Evolutionary conservation across 92 coral and sea anemone genomes (phyloP).

Genomic region (Anthopleura xanthogrammica): DNA sequence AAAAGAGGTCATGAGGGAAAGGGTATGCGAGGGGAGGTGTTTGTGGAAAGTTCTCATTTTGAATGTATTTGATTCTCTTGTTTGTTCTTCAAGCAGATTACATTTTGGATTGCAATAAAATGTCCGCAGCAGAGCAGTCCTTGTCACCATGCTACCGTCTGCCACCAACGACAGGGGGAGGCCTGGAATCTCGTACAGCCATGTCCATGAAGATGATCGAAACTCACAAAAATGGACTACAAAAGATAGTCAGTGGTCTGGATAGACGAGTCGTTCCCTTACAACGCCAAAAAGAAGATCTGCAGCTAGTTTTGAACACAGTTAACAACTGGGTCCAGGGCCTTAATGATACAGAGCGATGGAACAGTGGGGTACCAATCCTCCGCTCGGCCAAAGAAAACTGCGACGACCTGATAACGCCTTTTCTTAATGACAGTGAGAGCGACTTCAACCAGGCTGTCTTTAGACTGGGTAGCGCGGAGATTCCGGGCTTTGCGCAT

Average conservation of each 20-base stretch:
- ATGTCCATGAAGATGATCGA: conserved; percentile 79
- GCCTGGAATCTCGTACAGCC: conserved; percentile 75
- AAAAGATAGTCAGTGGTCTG: conserved; percentile 61
- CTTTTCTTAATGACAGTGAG: conserved; percentile 63
- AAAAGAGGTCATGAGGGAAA: too few relatives aligned
- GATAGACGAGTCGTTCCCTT: conserved; percentile 75
- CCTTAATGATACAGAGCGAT: conserved; percentile 69
- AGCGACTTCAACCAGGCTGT: conserved; percentile 77
- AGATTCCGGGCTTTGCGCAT: conserved; percentile 76
- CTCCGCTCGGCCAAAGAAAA: conserved; percentile 84
- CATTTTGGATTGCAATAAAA: neutral
- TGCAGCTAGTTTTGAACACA: conserved; percentile 57
- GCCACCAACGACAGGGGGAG: conserved; percentile 55
- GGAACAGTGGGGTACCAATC: conserved; percentile 84
- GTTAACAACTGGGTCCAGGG: conserved; percentile 73
- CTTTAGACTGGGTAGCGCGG: conserved; percentile 66
- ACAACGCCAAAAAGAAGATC: conserved; percentile 68
- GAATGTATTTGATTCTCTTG: too few relatives aligned
- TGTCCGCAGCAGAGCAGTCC: conserved; percentile 54
- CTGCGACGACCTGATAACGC: conserved; percentile 68
- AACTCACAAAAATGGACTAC: conserved; percentile 56
- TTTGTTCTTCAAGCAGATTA: neutral
- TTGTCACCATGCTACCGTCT: conserved; percentile 53
- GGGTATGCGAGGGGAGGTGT: too few relatives aligned
- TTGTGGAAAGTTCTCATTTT: too few relatives aligned